Evolutionary conservation across 2,888 invertebrate genomes (phyloP), one percentile per base, ranked within the genome.

Genomic region (Hirtodrosophila cameraria): DNA sequence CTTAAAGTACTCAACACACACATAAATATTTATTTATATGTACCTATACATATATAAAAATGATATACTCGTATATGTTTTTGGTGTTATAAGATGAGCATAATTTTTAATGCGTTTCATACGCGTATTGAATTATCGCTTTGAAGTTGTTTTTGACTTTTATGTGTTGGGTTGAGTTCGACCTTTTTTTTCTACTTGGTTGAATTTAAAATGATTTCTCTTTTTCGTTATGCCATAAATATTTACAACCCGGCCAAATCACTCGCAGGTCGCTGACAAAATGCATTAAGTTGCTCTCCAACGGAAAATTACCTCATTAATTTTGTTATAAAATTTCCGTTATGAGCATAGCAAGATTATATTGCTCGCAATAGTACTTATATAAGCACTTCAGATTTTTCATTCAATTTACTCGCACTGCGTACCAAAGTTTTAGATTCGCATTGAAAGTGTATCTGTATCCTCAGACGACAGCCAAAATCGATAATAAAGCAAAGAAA

Each of bases 401-500:
- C 50, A 55, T 46, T 66, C 31, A 41, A 52, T 45, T 75, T 52
- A 42, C 31, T 31, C 13, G 31, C 57, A 33, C n/a, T 11, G 45
- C 28, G 36, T 5, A n/a, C 49, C 12, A 6, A 31, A 41, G 38
- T 52, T 36, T 45, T 49, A 23, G 16, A 41, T n/a, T 55, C 25
- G 18, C 27, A 20, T 53, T 39, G 8, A 49, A 31, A 8, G 13
- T 13, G 30, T 64, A 23, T 23, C 23, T 23, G 30, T 28, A 15
- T n/a, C 20, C 8, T 6, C 28, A 46, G 41, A 33, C 33, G 38
- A 28, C 33, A 58, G 28, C 33, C 20, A 75, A 70, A 76, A 73
- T 73, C 72, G 52, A 71, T 75, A 66, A 38, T 20, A 20, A 27
- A 46, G 48, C 2, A 36, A 27, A n/a, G 18, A 62, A 53, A 53